Conservation (phyloP, 2,113 vertebrate species). For the Sorex fumeus region DNA sequence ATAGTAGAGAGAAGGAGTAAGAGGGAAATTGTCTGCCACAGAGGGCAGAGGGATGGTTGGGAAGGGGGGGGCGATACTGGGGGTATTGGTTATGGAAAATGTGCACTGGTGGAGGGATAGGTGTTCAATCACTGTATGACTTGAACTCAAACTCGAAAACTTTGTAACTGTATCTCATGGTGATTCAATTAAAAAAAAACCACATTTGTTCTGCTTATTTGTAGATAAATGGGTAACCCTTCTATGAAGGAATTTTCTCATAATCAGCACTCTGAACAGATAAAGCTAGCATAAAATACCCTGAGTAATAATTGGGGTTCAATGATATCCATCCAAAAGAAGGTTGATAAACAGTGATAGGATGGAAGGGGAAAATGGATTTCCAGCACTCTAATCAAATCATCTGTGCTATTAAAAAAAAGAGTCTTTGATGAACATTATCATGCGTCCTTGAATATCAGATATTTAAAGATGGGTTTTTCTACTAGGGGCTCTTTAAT, state of each 20-base stretch:
- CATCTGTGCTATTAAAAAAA: background rate
- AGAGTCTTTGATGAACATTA: background rate
- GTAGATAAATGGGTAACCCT: background rate
- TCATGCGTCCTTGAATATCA: background rate
- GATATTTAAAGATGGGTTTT: constrained; percentile 12
- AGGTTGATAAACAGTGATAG: background rate
- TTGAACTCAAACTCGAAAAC: too few relatives aligned
- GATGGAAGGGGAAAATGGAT: background rate
- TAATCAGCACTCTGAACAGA: background rate
- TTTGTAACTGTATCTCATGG: too few relatives aligned
- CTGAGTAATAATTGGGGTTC: background rate
- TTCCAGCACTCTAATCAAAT: constrained; percentile 37
- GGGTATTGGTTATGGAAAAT: too few relatives aligned
- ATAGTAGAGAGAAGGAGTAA: too few relatives aligned
- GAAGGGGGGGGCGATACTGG: too few relatives aligned
- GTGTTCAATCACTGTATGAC: too few relatives aligned
- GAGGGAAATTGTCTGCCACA: too few relatives aligned
- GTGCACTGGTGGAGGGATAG: too few relatives aligned
- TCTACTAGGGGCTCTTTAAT: background rate
- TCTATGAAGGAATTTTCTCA: background rate
- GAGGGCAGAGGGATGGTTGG: too few relatives aligned
- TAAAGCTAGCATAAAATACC: background rate
- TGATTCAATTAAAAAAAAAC: background rate
- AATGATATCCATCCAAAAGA: background rate
- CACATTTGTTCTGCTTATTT: background rate